Evolutionary conservation across 2,888 invertebrate species (phyloP).

Genomic region (Sminthurides aquaticus): DNA sequence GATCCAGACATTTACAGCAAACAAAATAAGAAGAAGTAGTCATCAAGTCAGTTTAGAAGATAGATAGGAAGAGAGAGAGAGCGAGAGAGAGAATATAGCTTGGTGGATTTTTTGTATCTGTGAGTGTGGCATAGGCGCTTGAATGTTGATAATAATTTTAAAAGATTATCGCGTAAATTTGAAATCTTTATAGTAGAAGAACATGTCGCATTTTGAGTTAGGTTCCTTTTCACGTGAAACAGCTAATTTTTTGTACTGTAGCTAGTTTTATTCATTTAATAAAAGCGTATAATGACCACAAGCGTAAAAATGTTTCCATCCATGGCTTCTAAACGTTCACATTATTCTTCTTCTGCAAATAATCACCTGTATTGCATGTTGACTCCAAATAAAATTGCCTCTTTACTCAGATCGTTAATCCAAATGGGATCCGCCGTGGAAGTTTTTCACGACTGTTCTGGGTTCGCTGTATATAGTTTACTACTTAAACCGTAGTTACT

Average conservation of each 20-base stretch:
- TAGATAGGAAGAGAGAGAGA: background rate
- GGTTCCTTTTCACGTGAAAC: background rate
- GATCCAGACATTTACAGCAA: slow-evolving; percentile 43
- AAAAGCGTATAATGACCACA: background rate
- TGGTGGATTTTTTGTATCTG: slow-evolving; percentile 7
- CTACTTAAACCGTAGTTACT: too few species aligned
- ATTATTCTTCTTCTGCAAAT: background rate
- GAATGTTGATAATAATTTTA: background rate
- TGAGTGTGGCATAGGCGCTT: background rate
- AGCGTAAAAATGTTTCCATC: background rate
- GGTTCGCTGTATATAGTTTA: too few species aligned
- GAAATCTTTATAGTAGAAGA: background rate
- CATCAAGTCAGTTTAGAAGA: background rate
- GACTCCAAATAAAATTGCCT: too few species aligned
- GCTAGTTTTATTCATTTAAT: background rate
- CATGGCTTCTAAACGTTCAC: background rate
- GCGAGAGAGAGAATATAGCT: background rate
- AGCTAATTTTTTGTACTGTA: background rate
- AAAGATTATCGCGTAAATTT: background rate
- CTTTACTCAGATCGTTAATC: too few species aligned
- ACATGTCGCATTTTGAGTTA: background rate
- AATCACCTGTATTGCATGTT: too few species aligned
- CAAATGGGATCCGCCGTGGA: too few species aligned
- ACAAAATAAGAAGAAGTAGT: slow-evolving; percentile 28
- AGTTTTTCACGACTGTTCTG: background rate